These are phyloP conservation scores for Marronus borbonicus DNA, from an alignment of 2,888 invertebrate genomes.

Conservation along the genomic window DNA sequence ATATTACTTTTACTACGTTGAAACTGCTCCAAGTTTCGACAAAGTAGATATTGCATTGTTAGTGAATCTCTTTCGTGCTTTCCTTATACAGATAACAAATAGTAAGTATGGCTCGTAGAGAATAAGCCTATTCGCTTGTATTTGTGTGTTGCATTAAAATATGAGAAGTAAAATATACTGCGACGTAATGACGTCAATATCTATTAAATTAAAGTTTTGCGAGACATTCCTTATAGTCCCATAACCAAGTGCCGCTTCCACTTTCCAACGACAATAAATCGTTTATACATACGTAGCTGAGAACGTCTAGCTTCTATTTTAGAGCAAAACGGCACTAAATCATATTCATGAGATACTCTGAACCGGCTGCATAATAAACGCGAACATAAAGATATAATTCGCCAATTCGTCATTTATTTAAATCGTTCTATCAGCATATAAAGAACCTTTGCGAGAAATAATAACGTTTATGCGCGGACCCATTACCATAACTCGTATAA, in stretches of 20 bases:
- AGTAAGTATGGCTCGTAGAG: neutral
- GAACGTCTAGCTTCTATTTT: slow-evolving; percentile 27
- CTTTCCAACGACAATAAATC: slow-evolving; percentile 14
- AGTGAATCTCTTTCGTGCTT: too few relatives aligned
- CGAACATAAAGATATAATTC: slow-evolving; percentile 38
- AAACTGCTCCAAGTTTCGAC: too few relatives aligned
- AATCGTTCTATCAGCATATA: slow-evolving; percentile 33
- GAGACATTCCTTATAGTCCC: neutral
- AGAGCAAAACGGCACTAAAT: slow-evolving; percentile 28
- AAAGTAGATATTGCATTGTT: too few relatives aligned
- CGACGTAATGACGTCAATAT: too few relatives aligned
- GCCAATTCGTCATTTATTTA: slow-evolving; percentile 41
- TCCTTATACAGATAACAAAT: neutral
- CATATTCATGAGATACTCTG: slow-evolving; percentile 36
- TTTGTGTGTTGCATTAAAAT: too few relatives aligned
- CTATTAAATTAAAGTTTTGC: neutral
- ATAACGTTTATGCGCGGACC: slow-evolving; percentile 18
- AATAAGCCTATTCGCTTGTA: too few relatives aligned
- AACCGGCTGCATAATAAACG: slow-evolving; percentile 32
- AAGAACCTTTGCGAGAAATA: slow-evolving; percentile 24
- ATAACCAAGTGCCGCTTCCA: neutral
- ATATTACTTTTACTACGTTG: too few relatives aligned
- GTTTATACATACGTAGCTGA: slow-evolving; percentile 17
- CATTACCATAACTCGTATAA: slow-evolving; percentile 30
- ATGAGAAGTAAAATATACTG: too few relatives aligned